Base-by-base conservation (phyloP, 1,140 invertebrate species). In the Drosophila tropicalis region DNA sequence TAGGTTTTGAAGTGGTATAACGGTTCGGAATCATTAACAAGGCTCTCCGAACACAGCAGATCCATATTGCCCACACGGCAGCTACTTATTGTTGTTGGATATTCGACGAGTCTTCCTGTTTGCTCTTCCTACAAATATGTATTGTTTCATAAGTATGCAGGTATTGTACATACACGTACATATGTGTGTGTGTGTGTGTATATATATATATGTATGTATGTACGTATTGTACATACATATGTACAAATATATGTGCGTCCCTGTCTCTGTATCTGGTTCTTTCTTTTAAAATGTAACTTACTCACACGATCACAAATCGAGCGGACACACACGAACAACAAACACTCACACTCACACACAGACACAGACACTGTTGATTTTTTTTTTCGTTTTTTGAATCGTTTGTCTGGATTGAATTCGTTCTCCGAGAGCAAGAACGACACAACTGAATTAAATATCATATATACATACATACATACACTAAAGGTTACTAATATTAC, bases 1-100 rank as follows among this genome's bases (percentile, higher is more conserved):
- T 51, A 22, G 17, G 44, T 19, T 12, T 51, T 51, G 19, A 51
- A 51, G 17, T 51, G 64, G 41, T 66, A 69, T 54, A 64, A 51
- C 7, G 63, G 40, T 40, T 80, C 62, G 17, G 51, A 56, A 56
- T 66, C 64, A 56, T 58, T 62, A 41, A 65, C 44, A 55, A 79
- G 54, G 34, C 57, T 78, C 65, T 84, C 81, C 34, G 76, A 83
- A 69, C 81, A 84, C 39, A 84, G 66, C 36, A 84, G 72, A 82
- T 84, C 81, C 81, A 84, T 83, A 81, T 70, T 41, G 34, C 51
- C 32, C 32, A 32, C 12, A 41, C 13, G 34, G 34, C 25, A 15
- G 22, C 39, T 13, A 40, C 22, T 66, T n/a, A 29, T 32, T 29
- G 36, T 66, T 44, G 60, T 39, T 58, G n/a, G 19, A 3, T 51